These are phyloP conservation scores for Ecliptopera silaceata DNA, from an alignment of 2,888 invertebrate species.

Conservation along the genomic window DNA sequence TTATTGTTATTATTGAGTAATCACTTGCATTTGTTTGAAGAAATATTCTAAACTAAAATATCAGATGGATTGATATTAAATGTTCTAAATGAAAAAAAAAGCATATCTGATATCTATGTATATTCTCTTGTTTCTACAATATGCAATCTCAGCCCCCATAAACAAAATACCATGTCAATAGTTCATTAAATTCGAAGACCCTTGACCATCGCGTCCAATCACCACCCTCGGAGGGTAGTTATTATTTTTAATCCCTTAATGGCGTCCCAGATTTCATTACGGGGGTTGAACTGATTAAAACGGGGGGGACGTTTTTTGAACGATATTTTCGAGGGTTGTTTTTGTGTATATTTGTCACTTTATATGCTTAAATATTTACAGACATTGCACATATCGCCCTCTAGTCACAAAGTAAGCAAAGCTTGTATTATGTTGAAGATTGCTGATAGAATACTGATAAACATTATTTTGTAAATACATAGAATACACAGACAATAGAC, in stretches of 20 bases:
- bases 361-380: slow-evolving; percentile 1
- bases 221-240: slow-evolving; percentile 63
- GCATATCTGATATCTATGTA: not conserved
- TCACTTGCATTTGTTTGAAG: no score
- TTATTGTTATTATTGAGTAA: no score
- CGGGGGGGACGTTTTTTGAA: slow-evolving; percentile 66
- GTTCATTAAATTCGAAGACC: slow-evolving; percentile 60
- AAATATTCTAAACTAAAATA: no score
- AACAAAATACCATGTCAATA: slow-evolving; percentile 51
- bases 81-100: no score
- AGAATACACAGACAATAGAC: no score
- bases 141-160: not conserved
- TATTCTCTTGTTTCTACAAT: not conserved
- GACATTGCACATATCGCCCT: no score
- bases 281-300: slow-evolving; percentile 75
- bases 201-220: slow-evolving; percentile 59
- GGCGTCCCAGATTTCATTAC: slow-evolving; percentile 81
- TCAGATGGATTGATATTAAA: no score
- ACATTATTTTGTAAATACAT: no score
- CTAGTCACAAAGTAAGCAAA: no score
- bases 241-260: slow-evolving; percentile 83
- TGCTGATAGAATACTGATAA: no score
- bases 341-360: not conserved
- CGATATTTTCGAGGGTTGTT: slow-evolving; percentile 40
- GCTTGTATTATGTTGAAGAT: no score